phyloP scores from a whole-genome alignment of 2,888 invertebrate species.

The Muschampia plurimacula region DNA sequence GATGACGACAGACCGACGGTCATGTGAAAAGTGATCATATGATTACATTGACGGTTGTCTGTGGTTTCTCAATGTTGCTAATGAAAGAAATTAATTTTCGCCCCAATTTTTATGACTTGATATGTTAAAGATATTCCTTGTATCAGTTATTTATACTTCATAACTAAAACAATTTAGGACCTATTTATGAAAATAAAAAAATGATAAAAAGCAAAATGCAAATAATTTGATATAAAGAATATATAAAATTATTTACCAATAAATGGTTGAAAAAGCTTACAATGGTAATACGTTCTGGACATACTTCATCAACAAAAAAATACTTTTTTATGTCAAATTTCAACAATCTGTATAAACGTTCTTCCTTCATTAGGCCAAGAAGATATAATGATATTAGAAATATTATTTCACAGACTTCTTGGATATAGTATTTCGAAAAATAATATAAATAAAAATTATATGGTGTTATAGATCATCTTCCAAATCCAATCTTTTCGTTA shows the following conservation, averaged over 20 bases:
- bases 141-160: not conserved
- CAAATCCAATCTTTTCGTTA: not conserved
- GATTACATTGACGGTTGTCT: slow-evolving; percentile 69
- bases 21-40: slow-evolving; percentile 85
- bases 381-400: not conserved
- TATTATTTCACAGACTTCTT: not conserved
- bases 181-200: not conserved
- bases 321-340: not conserved
- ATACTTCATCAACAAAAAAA: not conserved
- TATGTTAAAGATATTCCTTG: not conserved
- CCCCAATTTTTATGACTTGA: not conserved
- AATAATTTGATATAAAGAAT: not conserved
- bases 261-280: not conserved
- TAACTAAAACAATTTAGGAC: not conserved
- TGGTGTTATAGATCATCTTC: not conserved
- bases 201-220: not conserved
- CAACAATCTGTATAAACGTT: not conserved
- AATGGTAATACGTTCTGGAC: not conserved
- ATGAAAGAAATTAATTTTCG: not conserved
- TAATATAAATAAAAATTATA: too few relatives aligned
- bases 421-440: not conserved
- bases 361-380: not conserved
- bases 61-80: slow-evolving; percentile 56
- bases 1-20: slow-evolving; percentile 74
- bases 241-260: not conserved